Percentiles rank a stretch among this genome's conserved stretches.
These are phyloP conservation scores for Melipona beecheii DNA, from an alignment of 2,888 invertebrate genomes.

Conservation along the genomic window DNA sequence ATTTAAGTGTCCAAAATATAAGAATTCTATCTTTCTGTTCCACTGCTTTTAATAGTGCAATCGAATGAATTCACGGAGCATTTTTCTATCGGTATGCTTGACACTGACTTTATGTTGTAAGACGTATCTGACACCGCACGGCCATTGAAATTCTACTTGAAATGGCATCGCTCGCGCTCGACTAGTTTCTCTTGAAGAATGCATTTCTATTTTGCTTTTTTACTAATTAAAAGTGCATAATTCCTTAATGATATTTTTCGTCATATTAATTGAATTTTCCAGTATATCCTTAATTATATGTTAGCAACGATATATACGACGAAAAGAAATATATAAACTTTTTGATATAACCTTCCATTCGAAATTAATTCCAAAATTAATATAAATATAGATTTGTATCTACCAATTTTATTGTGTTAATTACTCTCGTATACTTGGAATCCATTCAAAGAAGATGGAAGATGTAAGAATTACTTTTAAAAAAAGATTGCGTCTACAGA, in stretches of 20 bases:
- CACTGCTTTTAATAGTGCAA: background rate
- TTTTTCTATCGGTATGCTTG: background rate
- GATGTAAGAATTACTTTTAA: no score
- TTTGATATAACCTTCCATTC: background rate
- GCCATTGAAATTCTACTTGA: background rate
- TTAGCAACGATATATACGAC: background rate
- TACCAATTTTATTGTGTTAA: no score
- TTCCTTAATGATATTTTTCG: background rate
- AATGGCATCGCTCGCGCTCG: background rate
- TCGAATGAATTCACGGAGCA: background rate
- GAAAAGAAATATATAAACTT: background rate
- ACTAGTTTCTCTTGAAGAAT: background rate
- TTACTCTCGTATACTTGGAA: no score
- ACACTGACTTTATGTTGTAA: background rate
- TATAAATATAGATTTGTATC: no score
- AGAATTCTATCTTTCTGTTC: no score
- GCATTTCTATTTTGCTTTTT: no score
- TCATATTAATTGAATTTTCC: background rate
- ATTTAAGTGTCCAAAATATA: no score
- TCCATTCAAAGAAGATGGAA: no score
- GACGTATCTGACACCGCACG: background rate
- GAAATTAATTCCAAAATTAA: no score
- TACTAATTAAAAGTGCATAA: no score
- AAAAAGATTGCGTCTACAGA: no score
- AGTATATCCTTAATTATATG: background rate